A percentile compares a stretch with the other conserved stretches of the same genome.
phyloP scores from a whole-genome alignment of 2,888 invertebrate genomes.

The Octodonta nipae region DNA sequence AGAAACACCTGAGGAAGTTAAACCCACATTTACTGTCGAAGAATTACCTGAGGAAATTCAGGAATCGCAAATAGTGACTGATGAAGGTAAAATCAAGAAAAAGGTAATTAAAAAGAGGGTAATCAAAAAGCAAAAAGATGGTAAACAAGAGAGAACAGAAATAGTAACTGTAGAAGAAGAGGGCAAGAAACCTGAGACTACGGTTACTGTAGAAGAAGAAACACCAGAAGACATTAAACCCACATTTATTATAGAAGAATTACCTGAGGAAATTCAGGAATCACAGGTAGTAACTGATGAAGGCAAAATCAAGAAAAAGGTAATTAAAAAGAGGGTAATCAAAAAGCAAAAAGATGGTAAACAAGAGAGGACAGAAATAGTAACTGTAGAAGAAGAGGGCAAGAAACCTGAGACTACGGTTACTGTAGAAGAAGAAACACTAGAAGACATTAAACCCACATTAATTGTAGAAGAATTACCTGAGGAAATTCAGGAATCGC shows the following conservation, averaged over 20 bases:
- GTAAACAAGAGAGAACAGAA: constrained; percentile 29
- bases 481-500: constrained; percentile 23
- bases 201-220: constrained; percentile 17
- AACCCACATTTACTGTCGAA: constrained; percentile 12
- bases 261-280: constrained; percentile 12
- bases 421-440: constrained; percentile 3
- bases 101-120: constrained; percentile 31
- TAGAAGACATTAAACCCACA: constrained; percentile 8
- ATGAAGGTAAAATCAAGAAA: constrained; percentile 16
- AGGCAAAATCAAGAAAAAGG: constrained; percentile 26
- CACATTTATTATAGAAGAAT: constrained; percentile 20
- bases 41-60: constrained; percentile 13
- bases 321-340: constrained; percentile 21
- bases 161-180: constrained; percentile 22
- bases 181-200: constrained; percentile 26
- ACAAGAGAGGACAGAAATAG: constrained; percentile 24
- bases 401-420: constrained; percentile 23
- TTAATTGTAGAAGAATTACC: constrained; percentile 13
- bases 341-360: constrained; percentile 29
- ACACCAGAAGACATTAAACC: constrained; percentile 10
- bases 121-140: constrained; percentile 33
- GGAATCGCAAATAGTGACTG: constrained; percentile 14
- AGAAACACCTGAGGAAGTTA: constrained; percentile 20
- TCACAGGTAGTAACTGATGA: constrained; percentile 20
- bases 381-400: constrained; percentile 19